A percentile compares a stretch with the other conserved stretches of the same genome.
Evolutionary conservation across 2,113 vertebrate species (phyloP).

Genomic region (Origma solitaria): DNA sequence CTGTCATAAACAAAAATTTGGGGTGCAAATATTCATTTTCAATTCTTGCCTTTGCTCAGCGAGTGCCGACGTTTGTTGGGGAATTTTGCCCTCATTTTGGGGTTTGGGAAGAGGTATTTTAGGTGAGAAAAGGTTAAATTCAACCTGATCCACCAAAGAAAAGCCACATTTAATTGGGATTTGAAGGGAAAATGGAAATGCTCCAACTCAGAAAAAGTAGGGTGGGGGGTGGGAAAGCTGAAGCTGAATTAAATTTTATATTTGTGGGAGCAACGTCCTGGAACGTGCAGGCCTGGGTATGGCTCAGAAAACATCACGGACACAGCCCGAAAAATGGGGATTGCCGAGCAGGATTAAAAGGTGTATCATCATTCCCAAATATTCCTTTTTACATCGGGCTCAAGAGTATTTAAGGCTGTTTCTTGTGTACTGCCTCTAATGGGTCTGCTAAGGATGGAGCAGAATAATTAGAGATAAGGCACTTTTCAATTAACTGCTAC

Average conservation of each 20-base stretch:
- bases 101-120: too few species aligned
- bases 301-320: background rate
- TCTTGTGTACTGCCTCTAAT: background rate
- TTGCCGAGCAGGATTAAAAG: conserved; percentile 1
- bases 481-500: conserved; percentile 61
- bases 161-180: background rate
- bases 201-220: background rate
- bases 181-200: background rate
- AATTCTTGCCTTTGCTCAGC: too few species aligned
- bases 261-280: background rate
- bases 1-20: background rate
- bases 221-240: background rate
- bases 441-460: conserved; percentile 31
- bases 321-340: background rate
- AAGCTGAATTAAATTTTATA: background rate
- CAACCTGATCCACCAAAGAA: too few species aligned
- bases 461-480: conserved; percentile 60
- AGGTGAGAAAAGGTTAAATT: too few species aligned
- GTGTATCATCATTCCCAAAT: background rate
- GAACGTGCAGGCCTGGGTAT: background rate
- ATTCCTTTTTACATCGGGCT: background rate
- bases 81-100: too few species aligned
- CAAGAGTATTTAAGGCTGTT: background rate
- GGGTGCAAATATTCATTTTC: too few species aligned
- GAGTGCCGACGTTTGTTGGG: too few species aligned